These are phyloP conservation scores for Drosophila rufa DNA, from an alignment of 1,140 invertebrate genomes.

Conservation along the genomic window DNA sequence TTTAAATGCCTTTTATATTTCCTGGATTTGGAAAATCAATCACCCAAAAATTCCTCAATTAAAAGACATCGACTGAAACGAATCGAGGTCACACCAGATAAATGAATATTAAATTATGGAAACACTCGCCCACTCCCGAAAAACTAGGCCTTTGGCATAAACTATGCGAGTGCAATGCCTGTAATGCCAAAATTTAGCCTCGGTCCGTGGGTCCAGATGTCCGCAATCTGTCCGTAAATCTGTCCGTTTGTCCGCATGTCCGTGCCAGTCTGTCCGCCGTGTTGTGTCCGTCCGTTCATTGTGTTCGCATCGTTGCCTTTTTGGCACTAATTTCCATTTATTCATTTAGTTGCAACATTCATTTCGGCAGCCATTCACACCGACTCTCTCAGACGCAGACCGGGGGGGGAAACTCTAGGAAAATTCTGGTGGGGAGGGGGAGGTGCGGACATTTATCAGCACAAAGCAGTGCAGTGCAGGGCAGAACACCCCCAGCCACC, in stretches of 20 bases:
- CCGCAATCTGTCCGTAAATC: conserved; percentile 22
- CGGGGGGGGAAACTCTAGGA: conserved; percentile 9
- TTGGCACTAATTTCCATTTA: conserved; percentile 76
- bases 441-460: conserved; percentile 51
- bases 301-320: conserved; percentile 57
- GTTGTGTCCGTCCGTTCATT: conserved; percentile 38
- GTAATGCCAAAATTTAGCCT: conserved; percentile 10
- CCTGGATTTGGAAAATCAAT: neutral
- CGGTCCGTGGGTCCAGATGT: conserved; percentile 4
- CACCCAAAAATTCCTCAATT: neutral
- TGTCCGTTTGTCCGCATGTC: conserved; percentile 12
- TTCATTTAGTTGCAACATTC: conserved; percentile 79
- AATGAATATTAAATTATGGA: conserved; percentile 3
- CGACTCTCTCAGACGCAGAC: conserved; percentile 27
- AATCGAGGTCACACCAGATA: neutral
- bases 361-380: conserved; percentile 65
- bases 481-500: conserved; percentile 2
- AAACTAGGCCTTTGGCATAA: neutral
- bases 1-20: neutral
- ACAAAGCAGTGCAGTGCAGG: conserved; percentile 52
- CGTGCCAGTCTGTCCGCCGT: conserved; percentile 11
- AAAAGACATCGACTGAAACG: neutral
- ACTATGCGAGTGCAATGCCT: neutral
- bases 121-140: neutral
- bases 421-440: neutral